These are phyloP conservation scores for Dreissena polymorpha DNA, from an alignment of 1,140 invertebrate genomes.

Conservation along the genomic window DNA sequence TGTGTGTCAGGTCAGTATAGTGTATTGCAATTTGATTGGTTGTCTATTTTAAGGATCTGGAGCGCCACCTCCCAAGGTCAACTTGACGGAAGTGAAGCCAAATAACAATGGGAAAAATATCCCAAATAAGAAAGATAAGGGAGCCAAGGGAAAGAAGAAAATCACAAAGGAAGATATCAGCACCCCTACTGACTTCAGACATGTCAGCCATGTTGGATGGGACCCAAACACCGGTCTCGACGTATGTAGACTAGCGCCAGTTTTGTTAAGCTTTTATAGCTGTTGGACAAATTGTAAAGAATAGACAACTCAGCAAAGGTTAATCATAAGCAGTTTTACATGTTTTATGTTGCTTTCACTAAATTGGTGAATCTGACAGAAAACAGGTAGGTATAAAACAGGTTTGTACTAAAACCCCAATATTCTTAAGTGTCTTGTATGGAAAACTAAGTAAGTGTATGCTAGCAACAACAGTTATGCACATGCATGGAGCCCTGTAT, in stretches of 20 bases:
- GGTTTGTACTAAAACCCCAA: neutral
- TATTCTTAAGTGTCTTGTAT: too few relatives aligned
- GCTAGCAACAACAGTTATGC: neutral
- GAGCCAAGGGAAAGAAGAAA: slow-evolving; percentile 85
- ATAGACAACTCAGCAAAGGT: neutral
- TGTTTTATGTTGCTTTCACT: neutral
- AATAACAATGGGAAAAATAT: slow-evolving; percentile 10
- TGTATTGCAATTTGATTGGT: neutral
- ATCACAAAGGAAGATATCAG: slow-evolving; percentile 94
- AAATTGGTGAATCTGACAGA: neutral
- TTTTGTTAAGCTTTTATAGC: too few relatives aligned
- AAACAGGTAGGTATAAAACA: neutral
- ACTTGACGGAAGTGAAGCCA: slow-evolving; percentile 33
- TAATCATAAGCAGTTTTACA: too few relatives aligned
- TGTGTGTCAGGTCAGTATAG: too few relatives aligned
- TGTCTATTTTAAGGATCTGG: slow-evolving; percentile 25
- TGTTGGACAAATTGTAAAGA: neutral
- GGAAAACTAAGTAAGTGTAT: neutral
- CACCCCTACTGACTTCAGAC: slow-evolving; percentile 91
- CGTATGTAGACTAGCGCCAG: slow-evolving; percentile 75
- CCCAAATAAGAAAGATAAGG: slow-evolving; percentile 74
- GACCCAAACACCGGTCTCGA: slow-evolving; percentile 90
- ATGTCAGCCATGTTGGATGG: slow-evolving; percentile 95
- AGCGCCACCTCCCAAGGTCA: slow-evolving; percentile 17
- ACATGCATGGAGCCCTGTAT: neutral